Evolutionary conservation across 2,113 vertebrate genomes (phyloP), one percentile per base, ranked within the genome.

Genomic region (Numida meleagris): DNA sequence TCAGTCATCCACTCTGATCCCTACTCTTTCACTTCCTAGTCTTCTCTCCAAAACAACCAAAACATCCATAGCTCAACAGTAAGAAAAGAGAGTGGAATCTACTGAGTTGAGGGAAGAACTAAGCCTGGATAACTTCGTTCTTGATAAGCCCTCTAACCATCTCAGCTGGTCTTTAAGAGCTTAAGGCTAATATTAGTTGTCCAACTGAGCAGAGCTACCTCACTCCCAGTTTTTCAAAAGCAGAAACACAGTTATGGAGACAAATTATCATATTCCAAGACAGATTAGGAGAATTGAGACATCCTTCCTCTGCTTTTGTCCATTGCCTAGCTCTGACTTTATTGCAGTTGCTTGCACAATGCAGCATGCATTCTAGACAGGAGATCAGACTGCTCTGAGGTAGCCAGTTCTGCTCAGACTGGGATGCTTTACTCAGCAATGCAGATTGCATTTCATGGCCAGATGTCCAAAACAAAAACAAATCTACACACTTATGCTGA

Each of bases 331-430:
- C 43, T 80, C 51, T 75, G 48, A 40, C 33, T 63, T 70, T 45
- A 58, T 11, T 33, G 43, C 20, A 63, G 43, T 13, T 85, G 42
- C 13, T 40, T 70, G 29, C 2, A 3, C n/a, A 76, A 27, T 4
- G n/a, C 0, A 0, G 20, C 1, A 1, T 34, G 15, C 2, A 0
- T 48, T 66, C 18, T 38, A 33, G 58, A 55, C n/a, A 51, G 6
- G 48, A 50, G 4, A 25, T 51, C 50, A 29, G 50, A 51, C 61
- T 57, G 3, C 19, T 76, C 40, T 21, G 19, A n/a, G 15, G 50
- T 24, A 72, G 24, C 16, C 27, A 84, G 53, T 18, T 62, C 61
- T 65, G 57, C 20, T 7, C 45, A 77, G 45, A 86, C 27, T 10
- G 36, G 18, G 11, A n/a, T 1, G 0, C 13, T 61, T 55, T 57